Conservation (phyloP, 2,888 invertebrate species). For the Melanophora roralis region DNA sequence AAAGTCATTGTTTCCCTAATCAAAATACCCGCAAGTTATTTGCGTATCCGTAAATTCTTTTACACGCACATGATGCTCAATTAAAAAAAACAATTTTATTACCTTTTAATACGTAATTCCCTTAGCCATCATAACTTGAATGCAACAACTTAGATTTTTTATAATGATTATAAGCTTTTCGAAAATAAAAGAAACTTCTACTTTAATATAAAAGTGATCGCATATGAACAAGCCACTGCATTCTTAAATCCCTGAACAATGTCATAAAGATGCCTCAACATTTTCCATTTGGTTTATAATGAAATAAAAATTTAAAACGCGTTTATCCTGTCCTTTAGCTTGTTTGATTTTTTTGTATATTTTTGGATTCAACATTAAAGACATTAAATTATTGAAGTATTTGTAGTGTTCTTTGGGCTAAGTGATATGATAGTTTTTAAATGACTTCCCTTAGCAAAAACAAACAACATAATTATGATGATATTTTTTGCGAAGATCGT, state of each 20-base stretch:
- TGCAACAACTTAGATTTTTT: constrained; percentile 60
- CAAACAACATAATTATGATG: constrained; percentile 45
- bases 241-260: constrained; percentile 9
- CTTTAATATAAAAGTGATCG: no score
- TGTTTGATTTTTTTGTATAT: constrained; percentile 29
- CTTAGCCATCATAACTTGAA: constrained; percentile 61
- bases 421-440: constrained; percentile 23
- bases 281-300: constrained; percentile 42
- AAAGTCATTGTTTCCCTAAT: not conserved
- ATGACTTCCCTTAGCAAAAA: constrained; percentile 38
- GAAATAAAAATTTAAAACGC: constrained; percentile 53
- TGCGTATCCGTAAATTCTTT: constrained; percentile 12
- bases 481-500: no score
- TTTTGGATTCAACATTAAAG: constrained; percentile 25
- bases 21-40: not conserved
- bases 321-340: constrained; percentile 59
- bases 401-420: not conserved
- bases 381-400: constrained; percentile 49
- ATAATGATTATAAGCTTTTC: constrained; percentile 56
- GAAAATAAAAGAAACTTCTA: constrained; percentile 35
- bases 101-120: constrained; percentile 62
- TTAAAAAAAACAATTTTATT: constrained; percentile 60
- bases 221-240: not conserved
- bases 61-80: constrained; percentile 34
- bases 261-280: constrained; percentile 9